Evolutionary conservation across 2,113 vertebrate species (phyloP), one percentile per base, ranked within the genome.

Genomic region (Misgurnus anguillicaudatus): DNA sequence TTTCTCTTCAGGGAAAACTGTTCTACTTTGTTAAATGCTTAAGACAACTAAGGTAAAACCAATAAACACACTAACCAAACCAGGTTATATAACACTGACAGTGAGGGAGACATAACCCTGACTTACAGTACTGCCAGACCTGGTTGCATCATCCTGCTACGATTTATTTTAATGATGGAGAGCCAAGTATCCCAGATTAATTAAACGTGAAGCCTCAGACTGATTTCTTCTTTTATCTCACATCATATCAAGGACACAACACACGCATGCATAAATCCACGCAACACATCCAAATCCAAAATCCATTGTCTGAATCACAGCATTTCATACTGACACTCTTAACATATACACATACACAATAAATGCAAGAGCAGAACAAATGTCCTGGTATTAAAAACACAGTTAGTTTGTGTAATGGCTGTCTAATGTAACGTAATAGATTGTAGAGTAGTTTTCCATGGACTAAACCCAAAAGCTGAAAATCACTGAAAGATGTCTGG

Each of bases 381-480:
- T 4, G 36, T 72, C 57, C 16, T 13, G 51, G 3, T 41, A 58
- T 72, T 41, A 72, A 72, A 72, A 41, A 24, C 11, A 62, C n/a
- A 77, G 63, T 39, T 10, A 73, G 42, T 17, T 21, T 53, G 14
- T 36, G 60, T 11, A 73, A 51, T 51, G 48, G 48, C 48, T 53
- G 11, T 65, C 24, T 80, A n/a, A 74, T 80, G 41, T 47, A n/a
- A 74, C 74, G 41, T 47, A 63, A 65, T 74, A 13, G 57, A 13
- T n/a, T n/a, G n/a, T 55, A 38, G 55, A 51, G 61, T 11, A 62
- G 47, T 51, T 19, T 55, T 58, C 19, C 62, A 55, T 55, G 57
- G 31, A 61, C 21, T 58, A 38, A 63, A 77, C 38, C 68, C 74
- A 71, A 31, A 57, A 69, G 55, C 42, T 21, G 55, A 31, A 31